Evolutionary conservation across 2,888 invertebrate genomes (phyloP).

Genomic region (Lampropteryx suffumata): DNA sequence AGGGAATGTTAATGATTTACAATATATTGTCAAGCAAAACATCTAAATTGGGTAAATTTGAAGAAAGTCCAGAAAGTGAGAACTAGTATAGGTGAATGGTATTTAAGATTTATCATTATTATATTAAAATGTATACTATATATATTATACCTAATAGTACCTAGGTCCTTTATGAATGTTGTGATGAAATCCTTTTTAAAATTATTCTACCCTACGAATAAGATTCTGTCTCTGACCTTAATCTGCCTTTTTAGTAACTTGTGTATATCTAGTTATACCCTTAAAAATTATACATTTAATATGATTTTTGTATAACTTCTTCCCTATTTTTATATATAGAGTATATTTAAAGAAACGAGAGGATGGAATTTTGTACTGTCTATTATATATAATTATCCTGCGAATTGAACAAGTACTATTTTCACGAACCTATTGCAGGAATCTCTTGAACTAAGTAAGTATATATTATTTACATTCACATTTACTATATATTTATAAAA

Average conservation of each 20-base stretch:
- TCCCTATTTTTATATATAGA: slow-evolving; percentile 6
- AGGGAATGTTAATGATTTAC: slow-evolving; percentile 22
- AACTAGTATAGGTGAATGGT: slow-evolving; percentile 44
- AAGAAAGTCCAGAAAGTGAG: slow-evolving; percentile 66
- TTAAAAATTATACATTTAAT: background rate
- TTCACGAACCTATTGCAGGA: too few relatives aligned
- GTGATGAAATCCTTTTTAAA: slow-evolving; percentile 8
- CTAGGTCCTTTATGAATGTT: slow-evolving; percentile 6
- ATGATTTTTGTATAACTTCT: slow-evolving; percentile 4
- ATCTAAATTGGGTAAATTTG: slow-evolving; percentile 37
- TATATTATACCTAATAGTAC: background rate
- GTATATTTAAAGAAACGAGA: background rate
- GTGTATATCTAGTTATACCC: background rate
- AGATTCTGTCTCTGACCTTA: slow-evolving; percentile 20
- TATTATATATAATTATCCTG: background rate
- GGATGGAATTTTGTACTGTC: background rate
- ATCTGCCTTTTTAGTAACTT: slow-evolving; percentile 17
- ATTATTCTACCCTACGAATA: slow-evolving; percentile 9
- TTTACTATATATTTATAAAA: too few relatives aligned
- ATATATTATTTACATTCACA: too few relatives aligned
- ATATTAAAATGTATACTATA: too few relatives aligned
- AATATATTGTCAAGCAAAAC: slow-evolving; percentile 36
- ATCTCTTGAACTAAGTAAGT: too few relatives aligned
- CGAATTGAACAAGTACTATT: too few relatives aligned
- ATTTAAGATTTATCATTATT: too few relatives aligned